A percentile compares a stretch with the other conserved stretches of the same genome.
Conservation (phyloP, 2,113 vertebrate genomes). For the Xiphias gladius region DNA sequence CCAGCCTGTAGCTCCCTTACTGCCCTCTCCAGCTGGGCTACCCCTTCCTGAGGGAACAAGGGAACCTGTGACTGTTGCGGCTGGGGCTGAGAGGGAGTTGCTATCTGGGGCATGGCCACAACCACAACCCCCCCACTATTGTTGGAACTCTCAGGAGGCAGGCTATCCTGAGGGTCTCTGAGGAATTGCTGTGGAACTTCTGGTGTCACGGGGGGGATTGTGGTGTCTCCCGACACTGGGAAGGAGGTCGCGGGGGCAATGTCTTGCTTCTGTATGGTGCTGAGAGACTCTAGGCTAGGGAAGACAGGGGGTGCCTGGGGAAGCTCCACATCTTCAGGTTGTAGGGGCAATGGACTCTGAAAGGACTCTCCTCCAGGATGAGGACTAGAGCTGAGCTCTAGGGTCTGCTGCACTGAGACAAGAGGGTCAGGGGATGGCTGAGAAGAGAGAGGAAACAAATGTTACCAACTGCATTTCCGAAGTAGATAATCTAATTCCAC, state of each 20-base stretch:
- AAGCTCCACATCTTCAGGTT: constrained; percentile 90
- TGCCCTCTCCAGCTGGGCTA: constrained; percentile 93
- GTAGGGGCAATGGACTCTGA: constrained; percentile 89
- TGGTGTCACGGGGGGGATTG: constrained; percentile 88
- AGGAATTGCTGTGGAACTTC: constrained; percentile 92
- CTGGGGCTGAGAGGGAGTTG: constrained; percentile 87
- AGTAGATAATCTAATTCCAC: neutral
- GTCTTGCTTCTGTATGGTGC: constrained; percentile 93
- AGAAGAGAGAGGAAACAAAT: constrained; percentile 29
- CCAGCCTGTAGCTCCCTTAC: constrained; percentile 92
- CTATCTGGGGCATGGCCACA: constrained; percentile 79
- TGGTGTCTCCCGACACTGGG: constrained; percentile 89
- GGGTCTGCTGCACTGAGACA: constrained; percentile 88
- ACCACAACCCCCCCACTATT: constrained; percentile 75
- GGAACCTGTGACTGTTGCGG: constrained; percentile 88
- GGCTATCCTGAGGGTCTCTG: constrained; percentile 88
- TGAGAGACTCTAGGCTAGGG: constrained; percentile 86
- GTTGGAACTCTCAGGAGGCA: constrained; percentile 86
- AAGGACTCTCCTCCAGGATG: constrained; percentile 85
- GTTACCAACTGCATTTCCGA: constrained; percentile 7
- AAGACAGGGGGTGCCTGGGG: constrained; percentile 89
- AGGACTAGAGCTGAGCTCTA: constrained; percentile 88
- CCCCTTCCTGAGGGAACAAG: constrained; percentile 89
- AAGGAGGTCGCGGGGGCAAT: constrained; percentile 89
- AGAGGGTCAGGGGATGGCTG: constrained; percentile 87